phyloP scores from a whole-genome alignment of 1,140 invertebrate genomes.

The Cydia amplana region DNA sequence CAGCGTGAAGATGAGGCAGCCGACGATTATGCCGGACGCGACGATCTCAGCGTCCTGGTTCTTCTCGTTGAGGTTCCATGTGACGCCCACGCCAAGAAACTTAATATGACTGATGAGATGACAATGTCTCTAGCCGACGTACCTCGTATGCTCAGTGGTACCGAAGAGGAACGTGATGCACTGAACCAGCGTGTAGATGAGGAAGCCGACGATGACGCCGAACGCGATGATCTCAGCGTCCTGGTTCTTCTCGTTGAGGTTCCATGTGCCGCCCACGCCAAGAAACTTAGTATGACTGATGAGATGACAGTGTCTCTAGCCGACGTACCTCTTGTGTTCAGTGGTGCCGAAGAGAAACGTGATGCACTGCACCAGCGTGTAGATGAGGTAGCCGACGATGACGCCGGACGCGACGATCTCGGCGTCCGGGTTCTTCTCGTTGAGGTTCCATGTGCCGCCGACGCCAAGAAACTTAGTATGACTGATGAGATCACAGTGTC shows the following conservation, averaged over 20 bases:
- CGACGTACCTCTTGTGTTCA: slow-evolving; percentile 84
- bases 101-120: slow-evolving; percentile 43
- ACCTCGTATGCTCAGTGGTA: slow-evolving; percentile 87
- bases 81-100: slow-evolving; percentile 91
- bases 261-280: slow-evolving; percentile 93
- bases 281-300: slow-evolving; percentile 80
- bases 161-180: slow-evolving; percentile 87
- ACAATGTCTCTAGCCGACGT: slow-evolving; percentile 40
- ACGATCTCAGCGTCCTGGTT: slow-evolving; percentile 91
- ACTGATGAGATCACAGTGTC: background rate
- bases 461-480: slow-evolving; percentile 85
- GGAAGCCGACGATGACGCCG: slow-evolving; percentile 90
- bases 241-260: slow-evolving; percentile 91
- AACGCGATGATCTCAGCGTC: slow-evolving; percentile 92
- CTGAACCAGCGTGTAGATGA: slow-evolving; percentile 88
- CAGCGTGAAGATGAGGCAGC: slow-evolving; percentile 89
- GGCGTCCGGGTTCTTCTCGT: slow-evolving; percentile 91
- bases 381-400: slow-evolving; percentile 91
- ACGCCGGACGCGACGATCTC: slow-evolving; percentile 92
- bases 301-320: background rate
- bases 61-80: slow-evolving; percentile 94
- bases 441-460: slow-evolving; percentile 93
- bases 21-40: slow-evolving; percentile 90
- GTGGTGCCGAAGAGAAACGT: slow-evolving; percentile 86
- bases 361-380: slow-evolving; percentile 86